Evolutionary conservation across 2,888 invertebrate genomes (phyloP).

Genomic region (Perithous albicinctus): DNA sequence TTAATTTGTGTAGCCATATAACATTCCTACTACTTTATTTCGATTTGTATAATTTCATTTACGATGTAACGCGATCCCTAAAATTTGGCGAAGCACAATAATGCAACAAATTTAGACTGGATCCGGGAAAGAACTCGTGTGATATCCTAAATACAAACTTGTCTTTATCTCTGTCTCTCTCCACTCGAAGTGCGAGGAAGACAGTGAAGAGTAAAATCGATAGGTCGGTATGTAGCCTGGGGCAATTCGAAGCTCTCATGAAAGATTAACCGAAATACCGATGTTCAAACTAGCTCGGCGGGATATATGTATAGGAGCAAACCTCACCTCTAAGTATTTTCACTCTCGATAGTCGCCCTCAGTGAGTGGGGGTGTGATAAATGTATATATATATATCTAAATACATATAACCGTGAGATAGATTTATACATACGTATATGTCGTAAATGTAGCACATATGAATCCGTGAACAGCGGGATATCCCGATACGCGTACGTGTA

Average conservation of each 20-base stretch:
- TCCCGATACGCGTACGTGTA: not conserved
- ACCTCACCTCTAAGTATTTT: not conserved
- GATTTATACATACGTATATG: not conserved
- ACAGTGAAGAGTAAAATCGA: constrained; percentile 49
- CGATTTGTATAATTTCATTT: not conserved
- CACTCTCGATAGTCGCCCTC: constrained; percentile 4
- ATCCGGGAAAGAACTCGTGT: not conserved
- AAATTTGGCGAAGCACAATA: not conserved
- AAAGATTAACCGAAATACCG: constrained; percentile 58
- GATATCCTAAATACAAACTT: not conserved
- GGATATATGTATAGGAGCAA: not conserved
- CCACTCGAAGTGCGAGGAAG: constrained; percentile 16
- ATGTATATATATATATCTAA: not conserved
- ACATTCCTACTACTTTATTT: too few species aligned
- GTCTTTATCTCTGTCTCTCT: not conserved
- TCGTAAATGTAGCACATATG: constrained; percentile 8
- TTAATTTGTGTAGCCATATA: too few species aligned
- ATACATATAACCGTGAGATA: not conserved
- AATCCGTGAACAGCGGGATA: constrained; percentile 11
- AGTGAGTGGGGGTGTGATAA: not conserved
- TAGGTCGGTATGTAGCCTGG: constrained; percentile 29
- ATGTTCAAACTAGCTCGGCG: constrained; percentile 24
- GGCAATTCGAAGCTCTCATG: constrained; percentile 40
- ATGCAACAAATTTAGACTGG: not conserved
- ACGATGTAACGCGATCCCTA: too few species aligned